phyloP scores from a whole-genome alignment of 23 tunicate species.

The Trididemnum nubilum region DNA sequence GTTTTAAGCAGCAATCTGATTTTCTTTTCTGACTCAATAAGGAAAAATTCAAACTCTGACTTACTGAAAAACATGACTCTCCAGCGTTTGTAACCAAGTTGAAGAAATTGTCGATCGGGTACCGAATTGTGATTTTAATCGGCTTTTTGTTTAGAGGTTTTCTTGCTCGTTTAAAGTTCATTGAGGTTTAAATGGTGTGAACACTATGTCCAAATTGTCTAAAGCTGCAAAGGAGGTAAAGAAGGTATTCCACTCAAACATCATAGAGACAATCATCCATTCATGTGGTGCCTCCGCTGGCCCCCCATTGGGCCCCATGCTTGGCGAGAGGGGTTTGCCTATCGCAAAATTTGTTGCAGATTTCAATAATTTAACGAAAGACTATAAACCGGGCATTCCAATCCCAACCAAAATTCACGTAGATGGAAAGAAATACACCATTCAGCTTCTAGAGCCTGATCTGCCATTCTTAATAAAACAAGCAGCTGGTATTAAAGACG shows the following conservation, averaged over 20 bases:
- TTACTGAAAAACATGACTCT: too few relatives aligned
- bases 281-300: conserved; percentile 69
- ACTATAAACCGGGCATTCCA: conserved; percentile 67
- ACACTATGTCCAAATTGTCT: conserved; percentile 65
- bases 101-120: too few relatives aligned
- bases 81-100: too few relatives aligned
- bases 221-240: conserved; percentile 51
- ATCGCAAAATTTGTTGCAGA: conserved; percentile 84
- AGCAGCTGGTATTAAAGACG: conserved; percentile 81
- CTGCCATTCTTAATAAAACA: conserved; percentile 57
- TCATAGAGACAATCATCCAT: conserved; percentile 43
- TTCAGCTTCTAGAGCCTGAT: conserved; percentile 56
- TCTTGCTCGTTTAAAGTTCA: too few relatives aligned
- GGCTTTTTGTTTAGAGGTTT: not conserved
- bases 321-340: conserved; percentile 79
- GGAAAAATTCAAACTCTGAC: too few relatives aligned
- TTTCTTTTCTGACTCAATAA: too few relatives aligned
- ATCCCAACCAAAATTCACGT: conserved; percentile 60
- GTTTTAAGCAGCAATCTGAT: too few relatives aligned
- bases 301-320: conserved; percentile 74
- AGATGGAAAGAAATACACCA: conserved; percentile 81
- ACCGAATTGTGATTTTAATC: conserved; percentile 5
- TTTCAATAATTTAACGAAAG: conserved; percentile 73
- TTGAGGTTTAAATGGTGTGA: not conserved
- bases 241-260: conserved; percentile 61